Evolutionary conservation across 2,797 vertebrate species (phyloP).

Genomic region (Spinus olivaceus): DNA sequence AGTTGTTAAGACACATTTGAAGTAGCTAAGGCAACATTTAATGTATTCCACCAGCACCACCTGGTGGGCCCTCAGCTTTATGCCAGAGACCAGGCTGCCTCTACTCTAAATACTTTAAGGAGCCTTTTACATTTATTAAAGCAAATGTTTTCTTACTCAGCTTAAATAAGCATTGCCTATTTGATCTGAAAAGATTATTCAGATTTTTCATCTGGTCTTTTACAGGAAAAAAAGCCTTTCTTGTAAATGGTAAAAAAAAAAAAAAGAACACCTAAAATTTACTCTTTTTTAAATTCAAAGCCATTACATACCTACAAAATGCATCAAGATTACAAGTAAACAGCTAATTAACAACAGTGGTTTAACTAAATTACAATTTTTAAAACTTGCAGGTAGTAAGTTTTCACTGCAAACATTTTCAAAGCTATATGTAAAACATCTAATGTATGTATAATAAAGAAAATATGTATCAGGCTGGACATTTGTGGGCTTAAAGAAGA

Average conservation of each 20-base stretch:
- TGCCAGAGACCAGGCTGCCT: neutral
- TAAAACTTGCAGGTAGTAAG: neutral
- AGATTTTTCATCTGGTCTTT: neutral
- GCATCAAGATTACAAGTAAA: neutral
- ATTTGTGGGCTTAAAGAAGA: neutral
- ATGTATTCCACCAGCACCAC: slow-evolving; percentile 69
- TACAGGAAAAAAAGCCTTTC: neutral
- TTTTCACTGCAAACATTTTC: neutral
- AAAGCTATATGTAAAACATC: neutral
- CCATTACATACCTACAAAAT: neutral
- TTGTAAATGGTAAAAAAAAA: neutral
- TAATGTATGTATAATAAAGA: neutral
- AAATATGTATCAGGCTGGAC: neutral
- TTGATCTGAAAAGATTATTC: neutral
- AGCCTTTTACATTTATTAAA: neutral
- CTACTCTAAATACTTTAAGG: neutral
- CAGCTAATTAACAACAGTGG: neutral
- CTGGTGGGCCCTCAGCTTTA: slow-evolving; percentile 62
- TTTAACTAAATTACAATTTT: neutral
- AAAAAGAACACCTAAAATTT: neutral
- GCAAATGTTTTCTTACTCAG: neutral
- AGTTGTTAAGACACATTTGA: neutral
- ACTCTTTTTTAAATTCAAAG: neutral
- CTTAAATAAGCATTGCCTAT: neutral
- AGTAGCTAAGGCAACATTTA: neutral